Conservation (phyloP, 2,113 vertebrate genomes). For the Piaya cayana region DNA sequence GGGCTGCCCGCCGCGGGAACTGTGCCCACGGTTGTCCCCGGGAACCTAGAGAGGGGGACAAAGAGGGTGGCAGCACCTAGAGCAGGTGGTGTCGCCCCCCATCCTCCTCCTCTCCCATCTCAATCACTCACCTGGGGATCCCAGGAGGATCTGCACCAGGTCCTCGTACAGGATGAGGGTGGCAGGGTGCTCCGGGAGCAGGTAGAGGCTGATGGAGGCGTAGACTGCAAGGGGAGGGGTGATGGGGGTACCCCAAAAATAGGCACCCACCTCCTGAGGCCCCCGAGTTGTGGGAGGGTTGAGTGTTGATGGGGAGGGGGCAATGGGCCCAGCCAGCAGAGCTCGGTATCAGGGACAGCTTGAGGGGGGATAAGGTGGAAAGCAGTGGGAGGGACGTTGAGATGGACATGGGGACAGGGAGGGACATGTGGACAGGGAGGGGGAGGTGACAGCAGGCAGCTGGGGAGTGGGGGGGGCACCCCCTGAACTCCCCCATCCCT, state of each 20-base stretch:
- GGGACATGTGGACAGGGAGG: no score
- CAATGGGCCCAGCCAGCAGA: neutral
- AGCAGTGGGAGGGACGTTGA: no score
- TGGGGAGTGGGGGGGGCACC: no score
- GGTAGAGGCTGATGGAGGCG: slow-evolving; percentile 91
- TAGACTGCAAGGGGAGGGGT: slow-evolving; percentile 79
- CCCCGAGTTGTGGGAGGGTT: no score
- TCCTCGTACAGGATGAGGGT: slow-evolving; percentile 96
- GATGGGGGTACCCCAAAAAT: neutral
- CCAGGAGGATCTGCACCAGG: slow-evolving; percentile 90
- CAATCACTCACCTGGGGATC: slow-evolving; percentile 85
- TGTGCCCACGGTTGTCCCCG: slow-evolving; percentile 91
- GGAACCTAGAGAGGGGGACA: slow-evolving; percentile 74
- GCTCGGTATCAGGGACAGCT: no score
- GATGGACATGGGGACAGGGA: no score
- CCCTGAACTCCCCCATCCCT: no score
- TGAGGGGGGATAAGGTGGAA: no score
- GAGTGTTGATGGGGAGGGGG: no score
- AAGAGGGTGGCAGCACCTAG: neutral
- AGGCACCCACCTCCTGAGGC: no score
- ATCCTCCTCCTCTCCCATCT: neutral
- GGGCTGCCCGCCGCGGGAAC: slow-evolving; percentile 88
- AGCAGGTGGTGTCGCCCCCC: no score
- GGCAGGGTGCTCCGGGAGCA: slow-evolving; percentile 89
- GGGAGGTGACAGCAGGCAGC: no score